Evolutionary conservation across 2,888 invertebrate species (phyloP), one percentile per base, ranked within the genome.

Genomic region (Xiphydria camelus): DNA sequence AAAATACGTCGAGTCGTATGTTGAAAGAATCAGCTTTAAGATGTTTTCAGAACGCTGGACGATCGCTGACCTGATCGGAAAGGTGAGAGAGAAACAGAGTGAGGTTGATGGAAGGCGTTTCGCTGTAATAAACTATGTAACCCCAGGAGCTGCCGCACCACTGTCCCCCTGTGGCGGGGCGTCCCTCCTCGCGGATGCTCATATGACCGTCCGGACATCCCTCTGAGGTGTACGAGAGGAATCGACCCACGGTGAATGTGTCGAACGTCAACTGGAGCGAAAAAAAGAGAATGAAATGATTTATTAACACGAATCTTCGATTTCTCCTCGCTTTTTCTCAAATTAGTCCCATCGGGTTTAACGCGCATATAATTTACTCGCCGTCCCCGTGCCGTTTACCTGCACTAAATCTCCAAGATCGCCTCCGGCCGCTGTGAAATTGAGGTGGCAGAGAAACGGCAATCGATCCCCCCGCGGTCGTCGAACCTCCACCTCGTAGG

Each of bases 141-240:
- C 89, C 89, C 87, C 88, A 88, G 1, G 89, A 88, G 31, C 87
- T 87, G 32, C 90, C 90, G 59, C 90, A 90, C 89, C 89, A 90
- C 71, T 88, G 87, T 4, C 90, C 90, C 3, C 86, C 84, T 4
- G 87, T 85, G 43, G 83, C 81, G 0, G 87, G 85, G 0, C 87
- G 80, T 57, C 85, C 86, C 36, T 83, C 79, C 72, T 90, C 90
- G 55, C 83, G 82, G 52, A 90, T 88, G 47, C 84, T 86, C 82
- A 90, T 87, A 76, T 85, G 86, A n/a, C 90, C 90, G 62, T 89
- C 88, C 1, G 88, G 88, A 73, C 90, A 90, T 12, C 89, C 89
- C 37, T 86, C 86, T 12, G 84, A 81, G 37, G 86, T 88, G 76
- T 87, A 88, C 9, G 88, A 88, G 53, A 86, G 84, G 69, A 90